Base-by-base conservation (phyloP, 2,797 vertebrate species). In the Diglossa cyanea region DNA sequence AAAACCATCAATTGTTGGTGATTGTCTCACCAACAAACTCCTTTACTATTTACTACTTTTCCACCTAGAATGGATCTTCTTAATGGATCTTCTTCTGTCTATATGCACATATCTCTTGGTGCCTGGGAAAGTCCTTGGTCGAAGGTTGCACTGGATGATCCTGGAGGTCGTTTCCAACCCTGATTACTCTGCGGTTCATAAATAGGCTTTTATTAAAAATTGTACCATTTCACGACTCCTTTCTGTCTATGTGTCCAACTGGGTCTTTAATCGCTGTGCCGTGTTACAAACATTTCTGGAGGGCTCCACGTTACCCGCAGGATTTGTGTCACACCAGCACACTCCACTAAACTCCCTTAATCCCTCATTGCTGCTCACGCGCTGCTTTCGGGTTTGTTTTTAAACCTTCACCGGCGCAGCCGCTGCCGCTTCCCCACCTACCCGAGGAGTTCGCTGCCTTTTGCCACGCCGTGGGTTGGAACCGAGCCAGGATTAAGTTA, bases 261-360 rank as follows among this genome's bases (percentile, higher is more conserved):
- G 62, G 15, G 53, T 62, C 42, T 76, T 51, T 9, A 42, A 47
- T 16, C 1, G 14, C 50, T 57, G 78, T 12, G 26, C 31, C 3
- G 1, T 3, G 3, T 18, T 18, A n/a, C 33, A 23, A 18, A 17
- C 57, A 23, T 35, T 85, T 39, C 24, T 2, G 5, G 58, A 20
- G 45, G 28, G 33, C 39, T 45, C 47, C 55, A 6, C 39, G 0
- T 24, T 39, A 35, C 35, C 63, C 12, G 67, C 35, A 5, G 30
- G 7, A 17, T 33, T 33, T 6, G 45, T 31, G 35, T 47, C 18
- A 7, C 47, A 8, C 7, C 65, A 7, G 28, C 25, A 5, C 3
- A 1, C 13, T 35, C 57, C 53, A 2, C 6, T 11, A 6, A n/a
- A 31, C 13, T 6, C 39, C 40, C 1, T 6, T 6, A 1, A 13